These are phyloP conservation scores for Antitype chi DNA, from an alignment of 2,888 invertebrate genomes.

Conservation along the genomic window DNA sequence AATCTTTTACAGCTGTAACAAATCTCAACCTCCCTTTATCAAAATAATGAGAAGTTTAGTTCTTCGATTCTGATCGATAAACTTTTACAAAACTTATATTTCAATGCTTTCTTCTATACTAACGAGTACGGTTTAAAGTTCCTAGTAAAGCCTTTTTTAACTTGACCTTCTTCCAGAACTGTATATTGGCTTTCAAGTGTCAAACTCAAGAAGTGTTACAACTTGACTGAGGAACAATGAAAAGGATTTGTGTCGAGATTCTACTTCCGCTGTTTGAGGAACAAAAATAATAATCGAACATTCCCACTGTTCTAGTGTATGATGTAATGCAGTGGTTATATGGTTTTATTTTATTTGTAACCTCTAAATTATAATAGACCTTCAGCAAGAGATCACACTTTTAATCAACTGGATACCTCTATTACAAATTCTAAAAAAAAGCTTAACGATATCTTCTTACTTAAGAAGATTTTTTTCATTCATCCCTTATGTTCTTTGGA, in stretches of 20 bases:
- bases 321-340: no score
- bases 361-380: background rate
- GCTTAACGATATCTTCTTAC: no score
- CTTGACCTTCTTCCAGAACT: slow-evolving; percentile 20
- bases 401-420: no score
- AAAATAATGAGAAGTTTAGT: background rate
- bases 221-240: slow-evolving; percentile 31
- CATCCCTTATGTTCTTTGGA: no score
- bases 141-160: background rate
- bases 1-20: background rate
- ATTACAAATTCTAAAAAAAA: no score
- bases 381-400: background rate
- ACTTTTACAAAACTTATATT: background rate
- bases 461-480: no score
- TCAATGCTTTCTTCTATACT: background rate
- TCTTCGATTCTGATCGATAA: background rate
- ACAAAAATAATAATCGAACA: background rate
- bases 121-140: background rate
- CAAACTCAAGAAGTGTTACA: slow-evolving; percentile 27
- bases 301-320: no score
- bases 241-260: slow-evolving; percentile 19
- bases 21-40: no score
- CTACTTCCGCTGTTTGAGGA: slow-evolving; percentile 15
- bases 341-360: background rate
- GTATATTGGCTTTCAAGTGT: background rate